phyloP scores from a whole-genome alignment of 2,888 invertebrate species.

The Drosophila testacea region DNA sequence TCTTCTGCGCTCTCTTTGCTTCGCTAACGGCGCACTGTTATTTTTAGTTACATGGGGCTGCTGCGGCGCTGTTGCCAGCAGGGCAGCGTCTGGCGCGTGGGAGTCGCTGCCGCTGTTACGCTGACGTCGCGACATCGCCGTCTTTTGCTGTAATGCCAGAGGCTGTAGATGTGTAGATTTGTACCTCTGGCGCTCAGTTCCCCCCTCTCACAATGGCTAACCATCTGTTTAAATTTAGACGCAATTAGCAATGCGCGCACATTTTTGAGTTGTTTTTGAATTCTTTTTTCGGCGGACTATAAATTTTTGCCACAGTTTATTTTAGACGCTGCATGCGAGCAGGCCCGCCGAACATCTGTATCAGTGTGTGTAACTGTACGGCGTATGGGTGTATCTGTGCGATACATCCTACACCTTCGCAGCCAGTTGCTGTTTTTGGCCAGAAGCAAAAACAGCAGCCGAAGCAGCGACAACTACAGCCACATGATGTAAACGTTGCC shows the following conservation, averaged over 20 bases:
- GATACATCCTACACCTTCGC: slow-evolving; percentile 68
- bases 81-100: slow-evolving; percentile 72
- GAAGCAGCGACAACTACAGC: slow-evolving; percentile 15
- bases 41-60: slow-evolving; percentile 70
- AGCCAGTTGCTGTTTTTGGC: slow-evolving; percentile 74
- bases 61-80: slow-evolving; percentile 52
- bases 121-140: slow-evolving; percentile 31
- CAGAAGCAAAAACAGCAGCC: slow-evolving; percentile 40
- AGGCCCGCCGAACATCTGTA: slow-evolving; percentile 53
- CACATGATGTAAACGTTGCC: slow-evolving; percentile 76
- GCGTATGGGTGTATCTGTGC: slow-evolving; percentile 36
- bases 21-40: slow-evolving; percentile 44
- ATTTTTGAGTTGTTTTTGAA: slow-evolving; percentile 58
- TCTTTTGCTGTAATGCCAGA: slow-evolving; percentile 42
- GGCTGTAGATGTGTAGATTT: slow-evolving; percentile 20
- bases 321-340: slow-evolving; percentile 76
- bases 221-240: slow-evolving; percentile 70
- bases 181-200: slow-evolving; percentile 35
- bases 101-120: slow-evolving; percentile 58
- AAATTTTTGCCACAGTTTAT: slow-evolving; percentile 77
- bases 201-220: slow-evolving; percentile 2
- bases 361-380: slow-evolving; percentile 42
- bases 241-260: slow-evolving; percentile 79
- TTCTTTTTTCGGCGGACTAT: slow-evolving; percentile 53
- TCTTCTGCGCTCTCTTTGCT: slow-evolving; percentile 19